Conservation (phyloP, 2,113 vertebrate species). For the Excalfactoria chinensis region DNA sequence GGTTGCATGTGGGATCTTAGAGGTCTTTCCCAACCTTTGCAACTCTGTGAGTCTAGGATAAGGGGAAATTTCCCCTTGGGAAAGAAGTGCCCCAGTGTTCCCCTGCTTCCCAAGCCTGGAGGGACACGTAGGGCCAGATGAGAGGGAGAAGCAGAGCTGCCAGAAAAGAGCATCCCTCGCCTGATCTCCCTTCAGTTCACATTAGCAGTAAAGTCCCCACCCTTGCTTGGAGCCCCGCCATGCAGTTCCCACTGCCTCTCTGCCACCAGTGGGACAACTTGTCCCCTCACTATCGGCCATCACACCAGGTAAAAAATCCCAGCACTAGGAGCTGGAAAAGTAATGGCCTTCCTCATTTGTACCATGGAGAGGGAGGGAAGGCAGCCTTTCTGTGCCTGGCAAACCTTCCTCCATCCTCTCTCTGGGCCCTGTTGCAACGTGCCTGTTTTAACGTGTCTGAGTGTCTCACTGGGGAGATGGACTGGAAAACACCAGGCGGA, state of each 20-base stretch:
- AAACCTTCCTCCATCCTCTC: neutral
- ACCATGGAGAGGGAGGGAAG: neutral
- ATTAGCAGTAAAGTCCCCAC: slow-evolving; percentile 34
- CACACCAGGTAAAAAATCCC: rapidly evolving
- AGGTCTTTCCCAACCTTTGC: no score
- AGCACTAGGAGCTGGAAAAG: neutral
- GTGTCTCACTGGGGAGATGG: slow-evolving; percentile 48
- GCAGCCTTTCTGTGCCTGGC: neutral
- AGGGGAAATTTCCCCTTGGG: neutral
- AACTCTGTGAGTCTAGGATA: neutral
- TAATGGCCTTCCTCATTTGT: neutral
- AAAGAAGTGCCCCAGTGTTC: neutral
- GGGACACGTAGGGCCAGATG: neutral
- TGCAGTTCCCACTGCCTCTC: neutral
- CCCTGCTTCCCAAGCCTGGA: rapidly evolving
- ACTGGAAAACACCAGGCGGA: slow-evolving; percentile 67
- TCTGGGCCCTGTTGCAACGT: neutral
- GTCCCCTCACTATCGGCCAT: neutral
- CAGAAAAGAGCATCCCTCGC: neutral
- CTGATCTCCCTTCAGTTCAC: slow-evolving; percentile 24
- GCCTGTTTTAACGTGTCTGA: slow-evolving; percentile 71
- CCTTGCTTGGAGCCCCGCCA: neutral
- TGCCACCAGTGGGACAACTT: neutral
- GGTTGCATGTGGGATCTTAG: no score
- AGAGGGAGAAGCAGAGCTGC: neutral